These are phyloP conservation scores for Ommatoiulus sabulosus DNA, from an alignment of 2,888 invertebrate species.

Conservation along the genomic window DNA sequence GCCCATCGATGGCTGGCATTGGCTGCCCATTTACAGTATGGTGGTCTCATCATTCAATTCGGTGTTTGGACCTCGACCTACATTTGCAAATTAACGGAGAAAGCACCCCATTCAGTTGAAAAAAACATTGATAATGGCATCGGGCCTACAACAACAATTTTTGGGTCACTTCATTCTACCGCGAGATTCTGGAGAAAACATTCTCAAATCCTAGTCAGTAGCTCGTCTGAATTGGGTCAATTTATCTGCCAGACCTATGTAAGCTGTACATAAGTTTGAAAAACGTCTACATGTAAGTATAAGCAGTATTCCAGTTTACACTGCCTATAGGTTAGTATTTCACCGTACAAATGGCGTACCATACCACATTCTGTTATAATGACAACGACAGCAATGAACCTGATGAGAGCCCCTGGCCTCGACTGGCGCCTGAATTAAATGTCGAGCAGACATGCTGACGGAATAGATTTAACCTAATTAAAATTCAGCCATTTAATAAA, in stretches of 20 bases:
- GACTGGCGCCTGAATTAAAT: constrained; percentile 11
- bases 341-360: not conserved
- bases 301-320: not conserved
- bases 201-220: not conserved
- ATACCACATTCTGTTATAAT: not conserved
- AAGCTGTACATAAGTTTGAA: too few relatives aligned
- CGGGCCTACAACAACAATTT: not conserved
- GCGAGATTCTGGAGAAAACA: not conserved
- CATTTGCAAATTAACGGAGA: not conserved
- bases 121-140: not conserved
- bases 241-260: not conserved
- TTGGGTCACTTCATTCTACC: not conserved
- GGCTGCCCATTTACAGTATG: too few relatives aligned
- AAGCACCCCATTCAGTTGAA: not conserved
- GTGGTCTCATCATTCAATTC: too few relatives aligned
- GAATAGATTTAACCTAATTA: not conserved
- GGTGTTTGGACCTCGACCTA: not conserved
- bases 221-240: not conserved
- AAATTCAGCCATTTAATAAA: not conserved
- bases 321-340: too few relatives aligned
- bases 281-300: too few relatives aligned
- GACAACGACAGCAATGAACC: not conserved
- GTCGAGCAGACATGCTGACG: constrained; percentile 3
- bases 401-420: constrained; percentile 18
- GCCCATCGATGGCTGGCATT: too few relatives aligned